Evolutionary conservation across 2,113 vertebrate genomes (phyloP).

Genomic region (Camelus bactrianus): DNA sequence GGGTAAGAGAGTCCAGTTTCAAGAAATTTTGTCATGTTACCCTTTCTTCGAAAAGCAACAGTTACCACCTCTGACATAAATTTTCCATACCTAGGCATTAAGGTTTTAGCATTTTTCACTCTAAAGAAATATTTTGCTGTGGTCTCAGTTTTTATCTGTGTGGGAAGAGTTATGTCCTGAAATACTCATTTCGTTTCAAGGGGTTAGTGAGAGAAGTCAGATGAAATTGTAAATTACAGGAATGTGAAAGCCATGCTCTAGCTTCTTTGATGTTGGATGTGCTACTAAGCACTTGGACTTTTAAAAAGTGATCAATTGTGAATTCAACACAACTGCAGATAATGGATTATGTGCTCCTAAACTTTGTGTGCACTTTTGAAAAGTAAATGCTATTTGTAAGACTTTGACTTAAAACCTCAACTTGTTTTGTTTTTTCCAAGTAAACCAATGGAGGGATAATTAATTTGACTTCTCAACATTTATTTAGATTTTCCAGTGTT

Average conservation of each 20-base stretch:
- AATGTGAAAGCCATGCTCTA: background rate
- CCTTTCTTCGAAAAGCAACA: constrained; percentile 79
- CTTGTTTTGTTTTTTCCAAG: constrained; percentile 12
- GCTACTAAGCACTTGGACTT: background rate
- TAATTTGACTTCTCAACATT: constrained; percentile 61
- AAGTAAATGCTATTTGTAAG: background rate
- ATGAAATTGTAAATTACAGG: constrained; percentile 42
- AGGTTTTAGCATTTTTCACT: constrained; percentile 74
- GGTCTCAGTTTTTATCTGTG: constrained; percentile 65
- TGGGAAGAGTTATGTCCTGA: constrained; percentile 38
- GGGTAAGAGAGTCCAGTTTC: background rate
- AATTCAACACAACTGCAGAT: background rate
- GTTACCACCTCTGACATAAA: constrained; percentile 64
- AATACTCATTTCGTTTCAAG: constrained; percentile 58
- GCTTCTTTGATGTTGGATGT: background rate
- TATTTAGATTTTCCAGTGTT: constrained; percentile 8
- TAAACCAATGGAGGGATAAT: constrained; percentile 59
- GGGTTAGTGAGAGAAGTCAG: constrained; percentile 49
- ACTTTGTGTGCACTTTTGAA: background rate
- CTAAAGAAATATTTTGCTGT: constrained; percentile 53
- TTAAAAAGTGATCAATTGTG: constrained; percentile 26
- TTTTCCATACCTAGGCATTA: constrained; percentile 63
- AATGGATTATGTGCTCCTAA: background rate
- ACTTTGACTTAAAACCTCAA: constrained; percentile 8
- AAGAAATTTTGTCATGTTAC: constrained; percentile 29